phyloP scores from a whole-genome alignment of 2,113 vertebrate species.

The Gadus macrocephalus region DNA sequence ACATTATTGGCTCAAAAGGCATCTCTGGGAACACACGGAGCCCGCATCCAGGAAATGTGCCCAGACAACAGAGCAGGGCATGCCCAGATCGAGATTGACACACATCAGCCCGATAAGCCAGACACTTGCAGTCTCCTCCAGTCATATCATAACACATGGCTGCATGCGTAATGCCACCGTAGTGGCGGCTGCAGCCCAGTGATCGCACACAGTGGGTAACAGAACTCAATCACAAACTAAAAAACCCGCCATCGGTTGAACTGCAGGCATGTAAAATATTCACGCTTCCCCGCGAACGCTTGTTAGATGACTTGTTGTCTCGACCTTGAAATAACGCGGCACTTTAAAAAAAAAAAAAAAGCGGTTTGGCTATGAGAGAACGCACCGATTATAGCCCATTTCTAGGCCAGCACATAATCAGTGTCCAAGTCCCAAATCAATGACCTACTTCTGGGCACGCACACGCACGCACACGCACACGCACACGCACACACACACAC shows the following conservation, averaged over 20 bases:
- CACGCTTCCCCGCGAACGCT: constrained; percentile 7
- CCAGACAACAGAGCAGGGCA: constrained; percentile 46
- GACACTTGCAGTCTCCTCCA: constrained; percentile 15
- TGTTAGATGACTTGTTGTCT: constrained; percentile 50
- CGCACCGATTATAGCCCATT: constrained; percentile 69
- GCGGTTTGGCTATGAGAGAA: constrained; percentile 65
- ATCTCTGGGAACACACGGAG: constrained; percentile 45
- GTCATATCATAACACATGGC: too few species aligned
- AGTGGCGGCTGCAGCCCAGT: too few species aligned
- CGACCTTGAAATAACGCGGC: constrained; percentile 67
- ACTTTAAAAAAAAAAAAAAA: constrained; percentile 65
- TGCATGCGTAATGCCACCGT: too few species aligned
- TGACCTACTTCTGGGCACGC: constrained; percentile 66
- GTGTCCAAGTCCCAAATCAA: constrained; percentile 73
- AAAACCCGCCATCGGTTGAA: too few species aligned
- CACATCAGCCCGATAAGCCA: constrained; percentile 38
- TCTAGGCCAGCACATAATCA: constrained; percentile 73
- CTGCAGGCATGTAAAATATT: constrained; percentile 4
- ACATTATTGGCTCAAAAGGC: constrained; percentile 61
- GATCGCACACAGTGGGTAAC: too few species aligned
- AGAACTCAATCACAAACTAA: too few species aligned
- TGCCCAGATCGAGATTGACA: constrained; percentile 38
- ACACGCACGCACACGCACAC: constrained; percentile 29
- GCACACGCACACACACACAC: constrained; percentile 33
- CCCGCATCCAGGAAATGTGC: constrained; percentile 32